A percentile compares a stretch with the other conserved stretches of the same genome.
Conservation (phyloP, 2,113 vertebrate genomes). For the zebrafish (Danio rerio) region GRCz12tu NC_133191.1:25364501-25365000, state of each 20-base stretch:
- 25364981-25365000: neutral
- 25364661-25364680: slow-evolving; percentile 73
- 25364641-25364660: slow-evolving; percentile 64
- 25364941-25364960: neutral
- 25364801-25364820: too few species aligned
- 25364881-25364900: too few species aligned
- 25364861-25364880: too few species aligned
- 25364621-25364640: slow-evolving; percentile 40
- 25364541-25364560: neutral
- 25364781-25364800: neutral
- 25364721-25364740: slow-evolving; percentile 72
- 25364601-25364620: slow-evolving; percentile 40
- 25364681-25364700: slow-evolving; percentile 76
- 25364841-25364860: too few species aligned
- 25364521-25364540: slow-evolving; percentile 7
- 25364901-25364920: slow-evolving; percentile 49
- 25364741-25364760: slow-evolving; percentile 43
- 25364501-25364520: neutral
- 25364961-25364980: neutral
- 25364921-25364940: neutral
- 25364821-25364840: too few species aligned
- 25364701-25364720: slow-evolving; percentile 76
- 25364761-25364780: slow-evolving; percentile 44
- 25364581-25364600: neutral
- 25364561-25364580: neutral